Evolutionary conservation across 1,140 invertebrate species (phyloP).

Genomic region (Cylas formicarius): DNA sequence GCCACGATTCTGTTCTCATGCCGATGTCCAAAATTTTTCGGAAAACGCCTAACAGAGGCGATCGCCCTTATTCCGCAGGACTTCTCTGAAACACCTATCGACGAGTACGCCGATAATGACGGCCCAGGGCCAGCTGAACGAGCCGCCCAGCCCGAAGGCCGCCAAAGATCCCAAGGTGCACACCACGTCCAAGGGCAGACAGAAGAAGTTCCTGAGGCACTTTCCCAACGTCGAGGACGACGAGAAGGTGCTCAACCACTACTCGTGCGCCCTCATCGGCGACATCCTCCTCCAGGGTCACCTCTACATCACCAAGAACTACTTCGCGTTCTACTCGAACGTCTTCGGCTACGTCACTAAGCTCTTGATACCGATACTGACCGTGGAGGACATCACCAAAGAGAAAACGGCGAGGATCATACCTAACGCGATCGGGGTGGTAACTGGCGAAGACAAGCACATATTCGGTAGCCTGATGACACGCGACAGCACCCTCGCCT

Average conservation of each 20-base stretch:
- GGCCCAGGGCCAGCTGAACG: slow-evolving; percentile 35
- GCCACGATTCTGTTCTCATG: too few species aligned
- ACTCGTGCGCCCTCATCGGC: slow-evolving; percentile 83
- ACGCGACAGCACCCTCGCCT: slow-evolving; percentile 74
- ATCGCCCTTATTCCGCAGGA: too few species aligned
- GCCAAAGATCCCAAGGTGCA: slow-evolving; percentile 47
- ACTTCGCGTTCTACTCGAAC: slow-evolving; percentile 93
- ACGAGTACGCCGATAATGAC: slow-evolving; percentile 44
- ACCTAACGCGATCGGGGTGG: slow-evolving; percentile 84
- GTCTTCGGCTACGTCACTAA: slow-evolving; percentile 89
- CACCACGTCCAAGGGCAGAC: slow-evolving; percentile 56
- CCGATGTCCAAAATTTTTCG: too few species aligned
- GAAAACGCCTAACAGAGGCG: too few species aligned
- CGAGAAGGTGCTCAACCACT: slow-evolving; percentile 77
- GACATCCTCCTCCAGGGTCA: slow-evolving; percentile 90
- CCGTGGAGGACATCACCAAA: slow-evolving; percentile 78
- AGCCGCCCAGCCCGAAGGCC: slow-evolving; percentile 38
- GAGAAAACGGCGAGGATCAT: slow-evolving; percentile 86
- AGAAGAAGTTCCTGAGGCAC: slow-evolving; percentile 68
- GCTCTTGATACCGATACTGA: slow-evolving; percentile 72
- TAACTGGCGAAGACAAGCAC: slow-evolving; percentile 70
- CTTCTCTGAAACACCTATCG: slow-evolving; percentile 44
- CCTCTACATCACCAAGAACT: slow-evolving; percentile 86
- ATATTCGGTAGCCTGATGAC: slow-evolving; percentile 86
- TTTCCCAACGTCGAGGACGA: slow-evolving; percentile 66